Conservation (phyloP, 2,888 invertebrate species). For the Spialia ferax region DNA sequence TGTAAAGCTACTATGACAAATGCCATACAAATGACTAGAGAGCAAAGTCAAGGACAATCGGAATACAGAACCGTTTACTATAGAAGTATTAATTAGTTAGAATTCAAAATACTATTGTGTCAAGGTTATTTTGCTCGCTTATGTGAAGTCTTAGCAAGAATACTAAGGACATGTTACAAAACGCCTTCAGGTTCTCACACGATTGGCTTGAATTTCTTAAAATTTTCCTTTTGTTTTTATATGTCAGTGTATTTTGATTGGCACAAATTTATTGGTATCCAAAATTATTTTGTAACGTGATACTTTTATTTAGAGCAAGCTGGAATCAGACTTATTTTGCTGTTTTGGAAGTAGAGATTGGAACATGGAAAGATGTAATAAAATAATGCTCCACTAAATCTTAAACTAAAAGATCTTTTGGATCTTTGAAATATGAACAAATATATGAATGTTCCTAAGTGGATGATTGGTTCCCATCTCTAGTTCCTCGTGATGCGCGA, state of each 20-base stretch:
- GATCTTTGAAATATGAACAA: no score
- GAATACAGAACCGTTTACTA: no score
- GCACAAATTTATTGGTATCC: conserved; percentile 33
- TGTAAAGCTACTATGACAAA: no score
- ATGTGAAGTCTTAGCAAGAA: background rate
- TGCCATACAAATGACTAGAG: no score
- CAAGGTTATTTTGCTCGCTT: conserved; percentile 13
- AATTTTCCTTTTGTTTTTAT: conserved; percentile 21
- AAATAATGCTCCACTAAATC: background rate
- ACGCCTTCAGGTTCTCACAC: conserved; percentile 16
- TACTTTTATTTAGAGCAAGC: conserved; percentile 31
- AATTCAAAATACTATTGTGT: no score
- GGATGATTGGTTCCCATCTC: conserved; percentile 11
- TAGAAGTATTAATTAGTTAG: no score
- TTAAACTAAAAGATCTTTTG: background rate
- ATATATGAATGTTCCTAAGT: no score
- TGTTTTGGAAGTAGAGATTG: conserved; percentile 20
- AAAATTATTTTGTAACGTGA: conserved; percentile 34
- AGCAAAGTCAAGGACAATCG: no score
- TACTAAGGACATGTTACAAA: conserved; percentile 24
- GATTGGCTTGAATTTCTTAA: conserved; percentile 24
- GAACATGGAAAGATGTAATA: background rate
- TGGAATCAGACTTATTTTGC: conserved; percentile 33
- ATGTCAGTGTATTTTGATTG: conserved; percentile 40
- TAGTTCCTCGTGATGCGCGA: conserved; percentile 13